phyloP scores from a whole-genome alignment of 2,888 invertebrate genomes.

The Cyclophora albipunctata region DNA sequence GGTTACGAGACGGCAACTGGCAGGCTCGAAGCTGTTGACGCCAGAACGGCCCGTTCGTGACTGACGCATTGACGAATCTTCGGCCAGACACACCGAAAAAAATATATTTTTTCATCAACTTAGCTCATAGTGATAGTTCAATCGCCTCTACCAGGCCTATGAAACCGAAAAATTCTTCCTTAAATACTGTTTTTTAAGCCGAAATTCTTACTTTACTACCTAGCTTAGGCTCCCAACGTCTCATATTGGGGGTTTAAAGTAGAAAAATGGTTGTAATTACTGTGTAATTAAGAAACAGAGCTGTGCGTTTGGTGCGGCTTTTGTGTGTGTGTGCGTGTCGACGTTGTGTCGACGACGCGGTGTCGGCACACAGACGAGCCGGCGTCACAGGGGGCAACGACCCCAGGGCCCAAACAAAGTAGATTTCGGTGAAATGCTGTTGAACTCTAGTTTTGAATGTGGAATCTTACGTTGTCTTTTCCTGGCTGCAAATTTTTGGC shows the following conservation, averaged over 20 bases:
- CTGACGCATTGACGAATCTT: conserved; percentile 73
- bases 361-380: conserved; percentile 55
- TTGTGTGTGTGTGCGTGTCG: conserved; percentile 50
- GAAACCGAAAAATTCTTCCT: conserved; percentile 21
- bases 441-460: conserved; percentile 70
- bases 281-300: conserved; percentile 58
- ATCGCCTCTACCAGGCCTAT: conserved; percentile 45
- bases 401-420: conserved; percentile 74
- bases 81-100: conserved; percentile 66
- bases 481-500: conserved; percentile 55
- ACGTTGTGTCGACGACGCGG: conserved; percentile 38
- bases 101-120: conserved; percentile 70
- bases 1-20: conserved; percentile 50
- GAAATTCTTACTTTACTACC: conserved; percentile 21
- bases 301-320: conserved; percentile 34
- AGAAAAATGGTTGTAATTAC: conserved; percentile 34
- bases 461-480: conserved; percentile 48
- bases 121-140: conserved; percentile 71
- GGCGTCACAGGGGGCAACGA: conserved; percentile 65
- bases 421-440: conserved; percentile 74
- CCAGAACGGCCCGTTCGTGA: conserved; percentile 58
- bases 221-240: conserved; percentile 20
- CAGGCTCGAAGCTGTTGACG: conserved; percentile 55
- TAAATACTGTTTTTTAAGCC: conserved; percentile 33
- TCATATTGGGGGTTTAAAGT: conserved; percentile 25